Percentiles rank a stretch among this genome's conserved stretches.
Conservation (phyloP, 2,113 vertebrate species). For the Carettochelys insculpta region DNA sequence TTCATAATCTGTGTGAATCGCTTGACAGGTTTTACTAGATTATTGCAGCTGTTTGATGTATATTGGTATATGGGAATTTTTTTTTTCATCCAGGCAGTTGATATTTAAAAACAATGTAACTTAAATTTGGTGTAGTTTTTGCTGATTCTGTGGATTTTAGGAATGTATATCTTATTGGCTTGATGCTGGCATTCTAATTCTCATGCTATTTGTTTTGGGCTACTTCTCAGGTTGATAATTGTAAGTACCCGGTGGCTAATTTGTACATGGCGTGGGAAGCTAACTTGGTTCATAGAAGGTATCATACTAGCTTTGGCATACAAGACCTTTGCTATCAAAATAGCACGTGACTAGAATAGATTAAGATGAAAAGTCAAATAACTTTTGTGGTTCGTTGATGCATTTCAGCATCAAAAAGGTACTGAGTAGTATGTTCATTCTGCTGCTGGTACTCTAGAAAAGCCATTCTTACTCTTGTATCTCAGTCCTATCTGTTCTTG, state of each 20-base stretch:
- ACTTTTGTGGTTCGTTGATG: not conserved
- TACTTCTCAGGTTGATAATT: accelerated
- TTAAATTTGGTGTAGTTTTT: not conserved
- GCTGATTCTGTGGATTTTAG: not conserved
- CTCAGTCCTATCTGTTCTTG: not conserved
- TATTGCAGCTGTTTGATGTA: not conserved
- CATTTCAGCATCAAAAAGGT: not conserved
- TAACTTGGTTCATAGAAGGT: not conserved
- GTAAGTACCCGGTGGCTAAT: not conserved
- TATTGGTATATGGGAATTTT: not conserved
- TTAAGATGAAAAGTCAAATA: not conserved
- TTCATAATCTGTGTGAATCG: not conserved
- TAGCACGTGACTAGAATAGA: not conserved
- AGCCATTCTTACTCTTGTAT: not conserved
- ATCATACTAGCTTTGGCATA: accelerated
- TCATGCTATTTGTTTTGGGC: not conserved
- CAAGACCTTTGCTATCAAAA: not conserved
- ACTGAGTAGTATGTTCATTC: not conserved
- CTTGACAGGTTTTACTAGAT: not conserved
- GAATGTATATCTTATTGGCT: not conserved
- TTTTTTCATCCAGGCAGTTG: not conserved
- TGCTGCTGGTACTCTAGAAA: not conserved
- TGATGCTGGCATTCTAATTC: not conserved
- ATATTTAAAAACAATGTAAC: not conserved
- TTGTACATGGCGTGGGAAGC: not conserved